Base-by-base conservation (phyloP, 2,797 vertebrate species). In the Toxotes lorentzi region DNA sequence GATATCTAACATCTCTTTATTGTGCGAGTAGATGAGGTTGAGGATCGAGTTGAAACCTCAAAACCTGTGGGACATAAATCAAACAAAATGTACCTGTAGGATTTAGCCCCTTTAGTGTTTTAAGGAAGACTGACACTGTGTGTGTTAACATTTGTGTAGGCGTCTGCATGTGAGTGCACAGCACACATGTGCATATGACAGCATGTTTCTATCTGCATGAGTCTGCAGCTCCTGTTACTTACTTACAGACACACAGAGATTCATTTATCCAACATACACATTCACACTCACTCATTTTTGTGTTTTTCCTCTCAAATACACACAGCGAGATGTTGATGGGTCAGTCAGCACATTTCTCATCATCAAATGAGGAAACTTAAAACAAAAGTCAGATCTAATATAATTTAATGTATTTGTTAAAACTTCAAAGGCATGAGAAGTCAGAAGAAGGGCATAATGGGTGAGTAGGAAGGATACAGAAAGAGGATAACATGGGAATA, bases 121-220 rank as follows among this genome's bases (percentile, higher is more conserved):
- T 85, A 77, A 79, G 68, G 34, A 73, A 76, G 43, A 81, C 30
- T 69, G 53, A 61, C 59, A 45, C 41, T 66, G 47, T 53, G 47
- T 57, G 53, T 54, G 38, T 73, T 63, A 32, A 58, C 11, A 51
- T 69, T 56, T 43, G 32, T 56, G 24, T 67, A 23, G 1, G 59
- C 43, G 56, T 53, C 27, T 72, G 57, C 30, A 50, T 54, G 27
- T 71, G 56, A 85, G 70, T 62, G 62, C 68, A 50, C 67, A 60
- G 71, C 66, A 65, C 34, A 51, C 48, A 79, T 47, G 60, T 75
- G 57, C 59, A 72, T 60, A 70, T 78, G 79, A 68, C 76, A 74
- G 63, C 27, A 60, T 45, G 47, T 77, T 75, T 81, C 79, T 73
- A 57, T 76, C n/a, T 32, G 32, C n/a, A 60, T 66, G 24, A 61